Percentiles rank a stretch among this genome's conserved stretches.
Evolutionary conservation across 2,113 vertebrate genomes (phyloP).

Genomic region (Silurus asotus): DNA sequence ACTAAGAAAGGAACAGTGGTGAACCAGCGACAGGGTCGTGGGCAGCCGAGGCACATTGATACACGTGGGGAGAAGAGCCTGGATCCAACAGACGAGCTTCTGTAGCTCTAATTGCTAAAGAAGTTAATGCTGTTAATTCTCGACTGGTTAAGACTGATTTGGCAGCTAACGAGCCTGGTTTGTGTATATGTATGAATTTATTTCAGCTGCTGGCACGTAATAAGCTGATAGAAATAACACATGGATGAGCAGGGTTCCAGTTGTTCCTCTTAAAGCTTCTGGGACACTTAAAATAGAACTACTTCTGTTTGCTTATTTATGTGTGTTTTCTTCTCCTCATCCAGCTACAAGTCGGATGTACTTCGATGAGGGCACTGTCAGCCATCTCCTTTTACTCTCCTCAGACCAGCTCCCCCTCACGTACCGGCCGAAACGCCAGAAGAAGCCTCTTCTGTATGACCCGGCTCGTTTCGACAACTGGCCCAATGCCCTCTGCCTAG

Average conservation of each 20-base stretch:
- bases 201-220: neutral
- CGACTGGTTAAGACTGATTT: no score
- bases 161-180: no score
- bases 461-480: conserved; percentile 86
- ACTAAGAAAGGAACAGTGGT: no score
- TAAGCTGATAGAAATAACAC: neutral
- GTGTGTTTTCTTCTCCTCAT: neutral
- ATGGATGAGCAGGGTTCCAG: neutral
- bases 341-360: conserved; percentile 70
- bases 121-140: no score
- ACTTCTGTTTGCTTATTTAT: neutral
- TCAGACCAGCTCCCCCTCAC: conserved; percentile 79
- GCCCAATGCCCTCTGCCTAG: conserved; percentile 85
- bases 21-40: no score
- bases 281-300: neutral
- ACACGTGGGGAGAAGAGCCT: no score
- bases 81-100: no score
- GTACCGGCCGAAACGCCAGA: conserved; percentile 79
- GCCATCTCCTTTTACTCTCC: conserved; percentile 81
- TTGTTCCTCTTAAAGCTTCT: neutral
- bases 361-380: conserved; percentile 80
- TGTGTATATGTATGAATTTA: neutral
- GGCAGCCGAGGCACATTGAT: no score
- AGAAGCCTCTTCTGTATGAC: conserved; percentile 67
- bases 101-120: no score